Evolutionary conservation across 2,888 invertebrate genomes (phyloP).

Genomic region (Tenthredo mesomela): DNA sequence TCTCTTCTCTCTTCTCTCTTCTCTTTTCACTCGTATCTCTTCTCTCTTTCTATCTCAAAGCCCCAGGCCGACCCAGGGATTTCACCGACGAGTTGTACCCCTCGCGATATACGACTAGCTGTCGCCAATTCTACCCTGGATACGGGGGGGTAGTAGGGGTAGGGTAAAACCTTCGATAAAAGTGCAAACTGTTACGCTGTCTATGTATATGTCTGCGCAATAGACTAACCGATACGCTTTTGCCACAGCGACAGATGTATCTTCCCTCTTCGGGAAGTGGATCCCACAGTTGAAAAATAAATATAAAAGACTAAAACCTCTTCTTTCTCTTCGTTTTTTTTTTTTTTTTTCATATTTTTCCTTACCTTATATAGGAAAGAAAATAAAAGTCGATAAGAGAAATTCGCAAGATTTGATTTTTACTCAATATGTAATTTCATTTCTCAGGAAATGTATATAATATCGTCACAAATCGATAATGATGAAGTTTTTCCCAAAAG

Average conservation of each 20-base stretch:
- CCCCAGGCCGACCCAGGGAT: constrained; percentile 21
- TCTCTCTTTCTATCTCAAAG: not conserved
- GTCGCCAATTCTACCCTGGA: constrained; percentile 20
- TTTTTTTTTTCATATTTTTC: no score
- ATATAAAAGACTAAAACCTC: not conserved
- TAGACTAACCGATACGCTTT: constrained; percentile 54
- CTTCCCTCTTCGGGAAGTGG: constrained; percentile 32
- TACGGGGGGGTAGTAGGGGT: no score
- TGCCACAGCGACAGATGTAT: constrained; percentile 58
- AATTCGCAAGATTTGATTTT: no score
- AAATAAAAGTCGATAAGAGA: no score
- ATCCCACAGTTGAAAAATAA: not conserved
- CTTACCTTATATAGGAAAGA: not conserved
- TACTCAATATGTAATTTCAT: no score
- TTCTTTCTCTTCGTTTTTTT: not conserved
- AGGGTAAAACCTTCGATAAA: constrained; percentile 57
- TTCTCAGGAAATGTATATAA: no score
- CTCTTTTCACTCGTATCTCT: not conserved
- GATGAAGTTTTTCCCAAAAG: no score
- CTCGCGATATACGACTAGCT: constrained; percentile 29
- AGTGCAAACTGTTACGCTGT: constrained; percentile 61
- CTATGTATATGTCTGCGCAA: constrained; percentile 55
- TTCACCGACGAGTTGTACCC: constrained; percentile 22
- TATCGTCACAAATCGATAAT: no score
- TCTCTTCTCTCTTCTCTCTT: not conserved